phyloP scores from a whole-genome alignment of 30 jellyfish, hydroid and myxozoan genomes.

The Turritopsis dohrnii region DNA sequence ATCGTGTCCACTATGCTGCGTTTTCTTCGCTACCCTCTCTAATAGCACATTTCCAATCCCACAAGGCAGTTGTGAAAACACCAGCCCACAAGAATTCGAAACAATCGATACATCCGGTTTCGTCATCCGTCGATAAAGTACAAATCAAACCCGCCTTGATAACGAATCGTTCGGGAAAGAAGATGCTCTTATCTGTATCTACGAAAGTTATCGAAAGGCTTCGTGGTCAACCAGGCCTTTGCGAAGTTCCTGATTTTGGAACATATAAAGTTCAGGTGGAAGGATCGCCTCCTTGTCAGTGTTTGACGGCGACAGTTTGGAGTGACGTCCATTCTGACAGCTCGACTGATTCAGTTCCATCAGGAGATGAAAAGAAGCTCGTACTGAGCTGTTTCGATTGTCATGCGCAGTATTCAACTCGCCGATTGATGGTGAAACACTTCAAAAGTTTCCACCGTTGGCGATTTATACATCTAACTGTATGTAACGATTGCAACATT shows the following conservation, averaged over 20 bases:
- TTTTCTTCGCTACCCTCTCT: slow-evolving; percentile 7
- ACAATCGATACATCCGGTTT: not conserved
- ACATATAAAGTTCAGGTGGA: not conserved
- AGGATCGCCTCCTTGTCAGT: not conserved
- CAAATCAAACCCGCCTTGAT: slow-evolving; percentile 2
- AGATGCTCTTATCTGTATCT: not conserved
- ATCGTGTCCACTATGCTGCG: slow-evolving; percentile 5
- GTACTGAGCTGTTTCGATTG: slow-evolving; percentile 13
- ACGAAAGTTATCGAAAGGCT: not conserved
- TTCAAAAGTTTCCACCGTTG: slow-evolving; percentile 22
- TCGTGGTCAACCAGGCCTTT: not conserved
- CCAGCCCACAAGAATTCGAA: not conserved
- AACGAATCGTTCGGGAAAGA: not conserved
- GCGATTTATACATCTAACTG: not conserved
- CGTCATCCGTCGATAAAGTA: not conserved
- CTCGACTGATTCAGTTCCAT: not conserved
- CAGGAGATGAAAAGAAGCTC: not conserved
- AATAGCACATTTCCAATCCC: not conserved
- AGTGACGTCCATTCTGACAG: not conserved
- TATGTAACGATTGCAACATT: slow-evolving; percentile 9
- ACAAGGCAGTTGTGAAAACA: not conserved
- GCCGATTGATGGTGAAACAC: not conserved
- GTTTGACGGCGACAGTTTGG: not conserved
- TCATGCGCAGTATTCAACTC: not conserved
- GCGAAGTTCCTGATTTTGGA: slow-evolving; percentile 16